phyloP scores from a whole-genome alignment of 2,797 vertebrate genomes.

The Aselliscus stoliczkanus region DNA sequence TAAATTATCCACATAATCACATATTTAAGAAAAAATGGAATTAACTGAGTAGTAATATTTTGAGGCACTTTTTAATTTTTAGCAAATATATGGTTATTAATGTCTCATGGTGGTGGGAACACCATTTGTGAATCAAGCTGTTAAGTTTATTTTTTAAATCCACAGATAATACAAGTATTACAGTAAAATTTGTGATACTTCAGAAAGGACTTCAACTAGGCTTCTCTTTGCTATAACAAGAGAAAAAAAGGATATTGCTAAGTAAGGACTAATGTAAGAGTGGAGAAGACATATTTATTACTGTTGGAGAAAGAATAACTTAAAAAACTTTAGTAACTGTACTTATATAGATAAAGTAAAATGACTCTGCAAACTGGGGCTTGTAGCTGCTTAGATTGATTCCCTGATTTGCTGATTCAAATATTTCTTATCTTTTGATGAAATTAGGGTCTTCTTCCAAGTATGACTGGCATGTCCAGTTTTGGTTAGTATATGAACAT shows the following conservation, averaged over 20 bases:
- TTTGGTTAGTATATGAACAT: neutral
- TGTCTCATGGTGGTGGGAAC: neutral
- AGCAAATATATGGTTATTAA: neutral
- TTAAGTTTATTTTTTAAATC: conserved; percentile 22
- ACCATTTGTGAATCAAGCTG: neutral
- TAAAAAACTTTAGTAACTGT: neutral
- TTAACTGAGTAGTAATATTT: neutral
- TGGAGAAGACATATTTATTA: neutral
- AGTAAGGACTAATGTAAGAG: neutral
- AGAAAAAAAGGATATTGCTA: neutral
- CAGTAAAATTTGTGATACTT: conserved; percentile 13
- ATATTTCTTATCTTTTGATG: conserved; percentile 22
- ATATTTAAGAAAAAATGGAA: neutral
- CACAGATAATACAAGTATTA: neutral
- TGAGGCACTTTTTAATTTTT: neutral
- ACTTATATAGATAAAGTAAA: neutral
- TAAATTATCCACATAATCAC: neutral
- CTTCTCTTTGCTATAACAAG: neutral
- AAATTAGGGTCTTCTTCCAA: neutral
- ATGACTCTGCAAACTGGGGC: neutral
- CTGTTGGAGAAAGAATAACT: neutral
- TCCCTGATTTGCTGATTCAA: conserved; percentile 6
- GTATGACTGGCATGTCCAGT: neutral
- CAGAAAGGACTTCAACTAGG: neutral
- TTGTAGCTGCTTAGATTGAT: neutral